Evolutionary conservation across 2,888 invertebrate genomes (phyloP).

Genomic region (Conchocele bisecta): DNA sequence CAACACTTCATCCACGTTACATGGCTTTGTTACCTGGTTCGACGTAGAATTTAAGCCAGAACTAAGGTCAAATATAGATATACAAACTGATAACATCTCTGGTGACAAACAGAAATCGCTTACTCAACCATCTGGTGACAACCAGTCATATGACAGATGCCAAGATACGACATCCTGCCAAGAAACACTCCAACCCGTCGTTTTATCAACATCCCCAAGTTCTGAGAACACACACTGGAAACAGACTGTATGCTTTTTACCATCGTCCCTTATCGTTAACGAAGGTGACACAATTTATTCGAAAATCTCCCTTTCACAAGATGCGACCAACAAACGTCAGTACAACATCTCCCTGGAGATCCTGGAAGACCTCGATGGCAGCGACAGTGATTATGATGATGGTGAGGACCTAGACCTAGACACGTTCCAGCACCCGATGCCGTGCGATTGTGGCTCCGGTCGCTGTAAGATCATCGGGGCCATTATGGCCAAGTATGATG

Average conservation of each 20-base stretch:
- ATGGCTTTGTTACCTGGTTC: slow-evolving; percentile 82
- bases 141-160: neutral
- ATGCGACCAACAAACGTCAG: slow-evolving; percentile 66
- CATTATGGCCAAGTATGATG: slow-evolving; percentile 73
- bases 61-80: neutral
- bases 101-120: neutral
- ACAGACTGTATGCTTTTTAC: slow-evolving; percentile 94
- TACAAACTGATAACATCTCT: neutral
- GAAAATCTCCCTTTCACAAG: slow-evolving; percentile 68
- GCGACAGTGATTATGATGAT: slow-evolving; percentile 44
- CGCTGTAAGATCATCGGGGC: slow-evolving; percentile 73
- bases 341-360: slow-evolving; percentile 76
- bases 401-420: slow-evolving; percentile 53
- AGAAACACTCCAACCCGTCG: slow-evolving; percentile 82
- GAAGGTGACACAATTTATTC: slow-evolving; percentile 84
- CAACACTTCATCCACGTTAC: slow-evolving; percentile 66
- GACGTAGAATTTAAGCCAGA: slow-evolving; percentile 73
- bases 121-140: neutral
- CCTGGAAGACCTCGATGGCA: slow-evolving; percentile 51
- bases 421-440: slow-evolving; percentile 69
- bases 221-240: slow-evolving; percentile 94
- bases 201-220: slow-evolving; percentile 91
- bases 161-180: neutral
- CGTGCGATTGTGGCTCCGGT: slow-evolving; percentile 73
- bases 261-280: slow-evolving; percentile 88